Conservation (phyloP, 2,113 vertebrate genomes). For the Ahaetulla prasina region DNA sequence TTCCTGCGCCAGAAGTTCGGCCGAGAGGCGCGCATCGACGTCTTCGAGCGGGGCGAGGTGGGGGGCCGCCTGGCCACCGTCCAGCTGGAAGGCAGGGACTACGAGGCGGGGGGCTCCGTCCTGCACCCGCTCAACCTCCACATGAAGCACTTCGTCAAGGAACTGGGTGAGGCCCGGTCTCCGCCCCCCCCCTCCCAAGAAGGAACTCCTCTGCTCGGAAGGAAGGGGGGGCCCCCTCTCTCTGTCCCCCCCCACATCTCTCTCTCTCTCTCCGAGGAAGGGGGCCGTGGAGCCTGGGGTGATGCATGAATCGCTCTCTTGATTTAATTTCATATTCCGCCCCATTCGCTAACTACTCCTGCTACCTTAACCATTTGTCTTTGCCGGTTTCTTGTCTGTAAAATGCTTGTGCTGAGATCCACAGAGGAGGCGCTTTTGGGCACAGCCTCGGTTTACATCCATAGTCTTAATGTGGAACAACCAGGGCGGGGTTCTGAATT, state of each 20-base stretch:
- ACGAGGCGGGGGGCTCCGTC: conserved; percentile 80
- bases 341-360: not conserved
- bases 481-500: no score
- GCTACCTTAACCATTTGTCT: not conserved
- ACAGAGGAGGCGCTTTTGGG: not conserved
- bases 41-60: conserved; percentile 77
- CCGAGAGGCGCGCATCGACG: conserved; percentile 73
- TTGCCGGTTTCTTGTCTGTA: not conserved
- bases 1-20: conserved; percentile 90
- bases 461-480: not conserved
- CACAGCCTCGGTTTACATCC: not conserved
- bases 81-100: conserved; percentile 71
- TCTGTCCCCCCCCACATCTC: no score
- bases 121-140: conserved; percentile 92
- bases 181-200: not conserved
- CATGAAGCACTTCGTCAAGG: conserved; percentile 90
- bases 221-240: no score
- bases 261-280: not conserved
- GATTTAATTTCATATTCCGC: not conserved
- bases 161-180: conserved; percentile 72
- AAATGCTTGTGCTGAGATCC: not conserved
- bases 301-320: not conserved
- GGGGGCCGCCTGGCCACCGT: conserved; percentile 83
- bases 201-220: not conserved
- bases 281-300: not conserved